Evolutionary conservation across 1,140 invertebrate genomes (phyloP), one percentile per base, ranked within the genome.

Genomic region (Trichonephila clavipes): DNA sequence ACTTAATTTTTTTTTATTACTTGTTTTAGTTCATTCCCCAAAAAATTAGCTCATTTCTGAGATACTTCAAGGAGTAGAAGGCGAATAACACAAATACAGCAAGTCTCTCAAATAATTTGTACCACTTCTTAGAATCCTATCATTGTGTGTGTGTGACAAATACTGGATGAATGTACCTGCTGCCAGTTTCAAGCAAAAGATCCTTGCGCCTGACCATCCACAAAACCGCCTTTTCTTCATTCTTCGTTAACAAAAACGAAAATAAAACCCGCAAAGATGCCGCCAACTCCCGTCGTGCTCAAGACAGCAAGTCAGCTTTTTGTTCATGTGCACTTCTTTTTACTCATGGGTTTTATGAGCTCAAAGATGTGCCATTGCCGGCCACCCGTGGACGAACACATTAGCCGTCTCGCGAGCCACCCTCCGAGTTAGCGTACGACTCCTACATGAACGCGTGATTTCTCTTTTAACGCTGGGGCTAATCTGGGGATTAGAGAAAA

Each of bases 391-490:
- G 21, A 24, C 19, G 44, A 85, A 16, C 87, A 88, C 87, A 88
- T 88, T 88, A 88, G 87, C 87, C 87, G 14, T 88, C 34, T 88
- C 62, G 24, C 21, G 62, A 21, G 58, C 64, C 58, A 61, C 87
- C 58, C 87, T 64, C 64, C 19, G 18, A 64, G 40, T 16, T 18
- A 77, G 69, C 24, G 69, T 28, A 77, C 69, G 69, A 24, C 69
- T 34, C 28, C 14, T 77, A 19, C 64, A 69, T 0, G 12, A 28
- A 21, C 51, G 58, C 40, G 24, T 88, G 87, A 88, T 88, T 88
- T 88, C 87, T 88, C 64, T 88, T 88, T 88, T 88, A 88, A 88
- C 58, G 40, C 16, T 19, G 3, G 69, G 64, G 64, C 58, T 87
- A 87, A 87, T 88, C 34, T 40, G n/a, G 1, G 34, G 87, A 88